Conservation (phyloP, 2,113 vertebrate genomes). For the Mobula birostris region DNA sequence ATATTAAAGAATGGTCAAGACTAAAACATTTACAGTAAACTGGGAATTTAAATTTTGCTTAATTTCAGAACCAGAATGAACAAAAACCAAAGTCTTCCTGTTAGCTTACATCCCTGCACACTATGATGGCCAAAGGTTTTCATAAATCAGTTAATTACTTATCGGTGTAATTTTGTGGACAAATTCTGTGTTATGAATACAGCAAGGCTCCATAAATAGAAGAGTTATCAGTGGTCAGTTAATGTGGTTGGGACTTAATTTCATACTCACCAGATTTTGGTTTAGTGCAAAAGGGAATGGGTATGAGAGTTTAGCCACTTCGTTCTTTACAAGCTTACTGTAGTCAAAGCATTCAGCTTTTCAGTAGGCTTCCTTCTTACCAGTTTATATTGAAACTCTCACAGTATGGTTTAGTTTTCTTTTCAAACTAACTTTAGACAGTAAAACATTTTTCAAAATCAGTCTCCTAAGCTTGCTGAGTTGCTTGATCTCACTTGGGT, state of each 20-base stretch:
- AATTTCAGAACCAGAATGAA: not conserved
- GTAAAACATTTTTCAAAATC: no score
- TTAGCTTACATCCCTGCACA: not conserved
- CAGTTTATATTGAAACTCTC: not conserved
- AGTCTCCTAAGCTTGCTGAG: no score
- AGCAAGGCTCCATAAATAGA: not conserved
- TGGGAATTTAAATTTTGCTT: not conserved
- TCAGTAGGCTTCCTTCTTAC: not conserved
- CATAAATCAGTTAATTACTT: not conserved
- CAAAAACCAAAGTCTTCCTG: not conserved
- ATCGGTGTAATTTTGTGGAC: not conserved
- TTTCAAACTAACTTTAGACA: no score
- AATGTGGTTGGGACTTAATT: not conserved
- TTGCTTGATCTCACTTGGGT: no score
- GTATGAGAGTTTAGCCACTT: not conserved
- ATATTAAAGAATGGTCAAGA: not conserved
- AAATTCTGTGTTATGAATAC: not conserved
- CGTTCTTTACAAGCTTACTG: not conserved
- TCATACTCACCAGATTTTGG: not conserved
- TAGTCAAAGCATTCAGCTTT: not conserved
- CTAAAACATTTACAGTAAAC: not conserved
- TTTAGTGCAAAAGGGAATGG: no score
- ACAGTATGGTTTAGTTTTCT: not conserved
- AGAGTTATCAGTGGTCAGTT: not conserved
- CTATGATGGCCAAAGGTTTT: not conserved